Evolutionary conservation across 2,113 vertebrate species (phyloP).

Genomic region (Nibea albiflora): DNA sequence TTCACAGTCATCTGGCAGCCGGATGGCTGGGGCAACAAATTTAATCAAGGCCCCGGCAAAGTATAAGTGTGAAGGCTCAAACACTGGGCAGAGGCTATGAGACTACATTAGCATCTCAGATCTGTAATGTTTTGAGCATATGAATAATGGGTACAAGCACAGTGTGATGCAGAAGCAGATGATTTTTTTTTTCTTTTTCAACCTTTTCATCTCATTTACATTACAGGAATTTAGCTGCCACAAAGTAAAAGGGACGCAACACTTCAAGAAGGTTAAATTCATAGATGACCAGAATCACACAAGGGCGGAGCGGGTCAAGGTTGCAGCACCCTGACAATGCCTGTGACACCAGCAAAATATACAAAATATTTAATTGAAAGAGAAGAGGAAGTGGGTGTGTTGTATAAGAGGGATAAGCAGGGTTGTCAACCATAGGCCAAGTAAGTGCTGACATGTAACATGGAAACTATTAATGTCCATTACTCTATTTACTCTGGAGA

Average conservation of each 20-base stretch:
- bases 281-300: background rate
- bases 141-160: slow-evolving; percentile 47
- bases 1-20: slow-evolving; percentile 73
- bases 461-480: background rate
- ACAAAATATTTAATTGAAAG: background rate
- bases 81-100: slow-evolving; percentile 54
- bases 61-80: slow-evolving; percentile 51
- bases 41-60: slow-evolving; percentile 71
- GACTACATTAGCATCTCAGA: slow-evolving; percentile 62
- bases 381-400: background rate
- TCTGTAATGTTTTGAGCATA: slow-evolving; percentile 50
- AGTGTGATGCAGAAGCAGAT: slow-evolving; percentile 11
- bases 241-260: background rate
- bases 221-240: slow-evolving; percentile 22
- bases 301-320: background rate
- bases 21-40: slow-evolving; percentile 63
- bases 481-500: background rate
- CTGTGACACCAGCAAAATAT: too few relatives aligned
- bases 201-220: slow-evolving; percentile 45
- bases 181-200: slow-evolving; percentile 11
- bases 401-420: background rate
- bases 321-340: background rate
- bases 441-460: background rate
- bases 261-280: slow-evolving; percentile 35
- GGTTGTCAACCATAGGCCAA: too few relatives aligned